These are phyloP conservation scores for Nebria salina DNA, from an alignment of 2,888 invertebrate species.

Conservation along the genomic window DNA sequence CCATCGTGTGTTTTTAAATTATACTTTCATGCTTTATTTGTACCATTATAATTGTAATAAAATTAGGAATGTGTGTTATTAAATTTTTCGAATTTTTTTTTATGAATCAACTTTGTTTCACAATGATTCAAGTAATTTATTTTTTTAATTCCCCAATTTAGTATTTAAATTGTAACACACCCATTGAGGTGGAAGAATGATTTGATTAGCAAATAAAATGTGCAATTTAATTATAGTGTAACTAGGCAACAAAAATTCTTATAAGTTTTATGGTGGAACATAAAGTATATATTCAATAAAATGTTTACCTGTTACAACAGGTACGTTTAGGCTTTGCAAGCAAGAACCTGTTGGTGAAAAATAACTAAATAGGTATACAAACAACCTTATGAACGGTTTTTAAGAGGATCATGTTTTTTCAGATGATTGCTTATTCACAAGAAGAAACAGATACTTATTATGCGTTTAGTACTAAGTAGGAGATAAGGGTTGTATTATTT, in stretches of 20 bases:
- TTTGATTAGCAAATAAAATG: no score
- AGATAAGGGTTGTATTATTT: neutral
- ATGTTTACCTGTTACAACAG: neutral
- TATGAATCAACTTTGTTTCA: no score
- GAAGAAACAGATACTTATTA: neutral
- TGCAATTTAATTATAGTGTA: no score
- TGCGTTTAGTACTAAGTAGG: neutral
- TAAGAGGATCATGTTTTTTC: neutral
- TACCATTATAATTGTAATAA: neutral
- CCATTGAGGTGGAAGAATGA: no score
- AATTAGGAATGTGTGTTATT: neutral
- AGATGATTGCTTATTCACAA: neutral
- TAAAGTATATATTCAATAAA: neutral
- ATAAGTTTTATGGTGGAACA: neutral
- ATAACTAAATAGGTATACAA: neutral
- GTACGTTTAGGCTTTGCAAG: neutral
- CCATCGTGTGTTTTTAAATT: neutral
- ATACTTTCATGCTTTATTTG: neutral
- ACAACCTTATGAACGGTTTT: neutral
- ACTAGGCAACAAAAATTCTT: no score
- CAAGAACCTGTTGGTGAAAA: neutral
- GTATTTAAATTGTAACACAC: no score
- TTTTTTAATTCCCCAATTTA: no score
- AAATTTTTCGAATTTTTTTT: neutral
- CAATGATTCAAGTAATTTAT: no score